These are phyloP conservation scores for Diarsia brunnea DNA, from an alignment of 2,888 invertebrate genomes.

Conservation along the genomic window DNA sequence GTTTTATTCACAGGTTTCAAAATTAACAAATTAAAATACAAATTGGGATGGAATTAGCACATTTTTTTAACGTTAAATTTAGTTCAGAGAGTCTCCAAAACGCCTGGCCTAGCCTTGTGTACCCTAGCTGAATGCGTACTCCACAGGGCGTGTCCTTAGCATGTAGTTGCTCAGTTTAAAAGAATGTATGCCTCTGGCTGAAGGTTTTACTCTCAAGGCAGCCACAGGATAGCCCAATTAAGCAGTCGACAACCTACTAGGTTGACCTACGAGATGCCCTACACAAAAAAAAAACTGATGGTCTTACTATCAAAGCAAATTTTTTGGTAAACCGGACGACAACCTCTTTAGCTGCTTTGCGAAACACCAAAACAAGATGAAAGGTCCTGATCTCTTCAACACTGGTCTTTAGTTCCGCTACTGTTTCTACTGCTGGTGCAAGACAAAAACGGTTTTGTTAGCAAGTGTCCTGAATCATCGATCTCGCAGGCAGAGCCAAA, in stretches of 20 bases:
- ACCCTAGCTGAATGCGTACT: neutral
- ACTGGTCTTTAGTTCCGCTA: neutral
- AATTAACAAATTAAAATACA: neutral
- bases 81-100: neutral
- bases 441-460: conserved; percentile 43
- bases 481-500: conserved; percentile 30
- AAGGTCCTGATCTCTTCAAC: neutral
- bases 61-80: neutral
- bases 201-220: neutral
- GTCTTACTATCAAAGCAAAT: neutral
- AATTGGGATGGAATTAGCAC: neutral
- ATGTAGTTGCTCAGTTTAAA: neutral
- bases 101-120: neutral
- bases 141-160: neutral
- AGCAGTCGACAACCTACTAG: neutral
- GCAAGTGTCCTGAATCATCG: conserved; percentile 60
- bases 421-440: neutral
- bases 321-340: neutral
- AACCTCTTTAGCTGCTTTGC: neutral
- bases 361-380: neutral
- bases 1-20: neutral
- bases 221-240: neutral
- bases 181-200: neutral
- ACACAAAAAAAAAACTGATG: neutral
- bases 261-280: neutral